Percentiles rank a stretch among this genome's conserved stretches.
Evolutionary conservation across 2,797 vertebrate genomes (phyloP).

Genomic region (Lutjanus campechanus): DNA sequence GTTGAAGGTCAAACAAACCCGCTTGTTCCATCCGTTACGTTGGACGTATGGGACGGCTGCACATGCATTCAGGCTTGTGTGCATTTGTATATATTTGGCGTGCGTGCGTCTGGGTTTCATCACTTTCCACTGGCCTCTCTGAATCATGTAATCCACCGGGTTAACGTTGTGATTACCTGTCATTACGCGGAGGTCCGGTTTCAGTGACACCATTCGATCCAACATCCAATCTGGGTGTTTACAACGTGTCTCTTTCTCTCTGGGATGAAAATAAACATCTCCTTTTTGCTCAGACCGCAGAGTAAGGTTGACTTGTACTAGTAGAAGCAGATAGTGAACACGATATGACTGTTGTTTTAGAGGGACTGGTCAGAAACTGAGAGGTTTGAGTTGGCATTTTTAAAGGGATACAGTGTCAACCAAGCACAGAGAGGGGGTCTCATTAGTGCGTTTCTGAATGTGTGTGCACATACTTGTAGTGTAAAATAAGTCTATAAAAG

Average conservation of each 20-base stretch:
- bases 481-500: slow-evolving; percentile 16
- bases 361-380: slow-evolving; percentile 23
- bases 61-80: slow-evolving; percentile 31
- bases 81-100: slow-evolving; percentile 47
- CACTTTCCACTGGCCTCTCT: slow-evolving; percentile 52
- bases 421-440: not conserved
- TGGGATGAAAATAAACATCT: slow-evolving; percentile 61
- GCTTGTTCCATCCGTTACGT: slow-evolving; percentile 74
- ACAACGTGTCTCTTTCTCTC: slow-evolving; percentile 58
- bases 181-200: slow-evolving; percentile 72
- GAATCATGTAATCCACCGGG: slow-evolving; percentile 70
- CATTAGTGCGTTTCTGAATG: not conserved
- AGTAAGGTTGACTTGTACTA: slow-evolving; percentile 12
- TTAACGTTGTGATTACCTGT: slow-evolving; percentile 76
- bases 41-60: slow-evolving; percentile 32
- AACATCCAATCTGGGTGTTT: slow-evolving; percentile 65
- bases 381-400: slow-evolving; percentile 3
- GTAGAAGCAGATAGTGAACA: slow-evolving; percentile 42
- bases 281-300: slow-evolving; percentile 19
- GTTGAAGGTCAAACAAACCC: slow-evolving; percentile 78
- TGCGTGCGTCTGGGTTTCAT: slow-evolving; percentile 67
- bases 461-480: not conserved
- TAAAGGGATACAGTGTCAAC: slow-evolving; percentile 36
- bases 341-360: slow-evolving; percentile 40
- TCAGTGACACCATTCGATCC: slow-evolving; percentile 67